A percentile compares a stretch with the other conserved stretches of the same genome.
Conservation (phyloP, 1,140 invertebrate species). For the Trachymyrmex septentrionalis region DNA sequence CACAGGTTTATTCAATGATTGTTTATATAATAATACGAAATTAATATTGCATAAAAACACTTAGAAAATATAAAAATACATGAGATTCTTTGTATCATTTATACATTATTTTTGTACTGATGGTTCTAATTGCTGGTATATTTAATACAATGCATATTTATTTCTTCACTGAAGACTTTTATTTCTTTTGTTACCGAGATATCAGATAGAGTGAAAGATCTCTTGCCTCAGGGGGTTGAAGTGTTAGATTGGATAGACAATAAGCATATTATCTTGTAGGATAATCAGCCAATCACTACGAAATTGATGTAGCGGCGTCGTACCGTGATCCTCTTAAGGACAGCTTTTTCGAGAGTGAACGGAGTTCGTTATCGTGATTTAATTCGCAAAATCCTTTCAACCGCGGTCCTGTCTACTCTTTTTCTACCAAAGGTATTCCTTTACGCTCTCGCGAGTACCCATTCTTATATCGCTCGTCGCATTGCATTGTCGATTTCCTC, state of each 20-base stretch:
- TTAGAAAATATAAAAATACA: conserved; percentile 25
- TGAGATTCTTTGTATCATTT: background rate
- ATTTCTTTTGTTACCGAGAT: conserved; percentile 64
- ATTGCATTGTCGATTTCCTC: conserved; percentile 46
- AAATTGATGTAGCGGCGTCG: conserved; percentile 64
- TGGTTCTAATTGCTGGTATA: conserved; percentile 66
- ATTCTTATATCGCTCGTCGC: conserved; percentile 9
- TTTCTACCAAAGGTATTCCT: conserved; percentile 73
- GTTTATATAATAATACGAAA: background rate
- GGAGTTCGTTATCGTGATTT: conserved; percentile 82
- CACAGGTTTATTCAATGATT: background rate
- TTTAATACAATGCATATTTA: conserved; percentile 58
- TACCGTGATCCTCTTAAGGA: conserved; percentile 74
- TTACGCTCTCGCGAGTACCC: conserved; percentile 35
- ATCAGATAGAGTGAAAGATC: conserved; percentile 70
- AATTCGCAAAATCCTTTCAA: conserved; percentile 82
- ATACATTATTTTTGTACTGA: conserved; percentile 38
- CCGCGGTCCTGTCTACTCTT: conserved; percentile 71
- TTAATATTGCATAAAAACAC: background rate
- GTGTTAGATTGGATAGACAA: conserved; percentile 77
- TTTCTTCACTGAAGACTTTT: conserved; percentile 59
- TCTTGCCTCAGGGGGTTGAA: conserved; percentile 67
- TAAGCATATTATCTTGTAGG: conserved; percentile 75
- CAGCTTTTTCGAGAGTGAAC: conserved; percentile 74
- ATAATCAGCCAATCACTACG: conserved; percentile 79